Percentiles rank a stretch among this genome's conserved stretches.
phyloP scores from a whole-genome alignment of 2,888 invertebrate species.

The Spodoptera picta region DNA sequence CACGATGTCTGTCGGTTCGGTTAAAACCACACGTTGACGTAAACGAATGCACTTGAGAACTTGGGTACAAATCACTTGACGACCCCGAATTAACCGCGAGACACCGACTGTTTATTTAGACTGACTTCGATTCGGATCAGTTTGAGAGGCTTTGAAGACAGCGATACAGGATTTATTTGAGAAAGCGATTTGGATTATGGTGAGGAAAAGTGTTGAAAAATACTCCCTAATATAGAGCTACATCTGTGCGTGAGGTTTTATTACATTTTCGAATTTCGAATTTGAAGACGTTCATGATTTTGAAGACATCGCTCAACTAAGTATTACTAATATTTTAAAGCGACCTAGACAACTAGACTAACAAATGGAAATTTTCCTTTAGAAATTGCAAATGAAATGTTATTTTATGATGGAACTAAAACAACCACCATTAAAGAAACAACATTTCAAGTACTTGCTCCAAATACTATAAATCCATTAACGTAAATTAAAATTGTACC shows the following conservation, averaged over 20 bases:
- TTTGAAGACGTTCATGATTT: neutral
- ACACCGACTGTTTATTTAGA: constrained; percentile 66
- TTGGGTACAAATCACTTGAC: constrained; percentile 72
- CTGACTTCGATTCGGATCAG: constrained; percentile 54
- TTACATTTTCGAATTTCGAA: too few species aligned
- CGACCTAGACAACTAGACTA: too few species aligned
- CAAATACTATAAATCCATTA: too few species aligned
- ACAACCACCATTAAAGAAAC: too few species aligned
- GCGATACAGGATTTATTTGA: constrained; percentile 36
- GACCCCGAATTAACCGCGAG: constrained; percentile 73
- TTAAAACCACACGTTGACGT: constrained; percentile 62
- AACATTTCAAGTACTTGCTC: too few species aligned
- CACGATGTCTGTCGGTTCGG: constrained; percentile 47
- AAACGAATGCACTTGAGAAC: constrained; percentile 64
- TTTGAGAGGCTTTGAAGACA: constrained; percentile 42
- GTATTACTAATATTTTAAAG: too few species aligned
- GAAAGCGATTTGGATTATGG: constrained; percentile 21
- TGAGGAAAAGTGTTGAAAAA: neutral
- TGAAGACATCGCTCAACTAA: too few species aligned
- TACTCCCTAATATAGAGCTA: neutral
- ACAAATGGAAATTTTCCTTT: too few species aligned
- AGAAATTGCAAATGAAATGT: too few species aligned
- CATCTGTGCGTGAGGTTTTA: too few species aligned
- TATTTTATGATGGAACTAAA: too few species aligned
- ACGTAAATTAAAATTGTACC: too few species aligned